These are phyloP conservation scores for Danaus plexippus DNA, from an alignment of 1,140 invertebrate species.

Conservation along the genomic window DNA sequence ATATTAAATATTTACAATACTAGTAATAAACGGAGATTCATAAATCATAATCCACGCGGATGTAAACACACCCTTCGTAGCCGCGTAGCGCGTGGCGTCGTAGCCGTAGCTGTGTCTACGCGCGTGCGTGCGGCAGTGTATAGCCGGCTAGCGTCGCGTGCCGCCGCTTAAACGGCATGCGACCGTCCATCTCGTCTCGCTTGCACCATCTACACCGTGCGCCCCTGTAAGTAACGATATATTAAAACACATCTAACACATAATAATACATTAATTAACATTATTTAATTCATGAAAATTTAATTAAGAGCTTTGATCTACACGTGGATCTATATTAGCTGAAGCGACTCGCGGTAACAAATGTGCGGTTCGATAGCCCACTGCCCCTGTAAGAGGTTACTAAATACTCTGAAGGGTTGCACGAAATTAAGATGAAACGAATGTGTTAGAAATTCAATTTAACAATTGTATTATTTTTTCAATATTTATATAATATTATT, in stretches of 20 bases:
- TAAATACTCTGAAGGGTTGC: constrained; percentile 58
- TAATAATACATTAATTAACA: neutral
- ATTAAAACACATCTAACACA: constrained; percentile 2
- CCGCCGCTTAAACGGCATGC: constrained; percentile 48
- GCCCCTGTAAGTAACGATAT: constrained; percentile 59
- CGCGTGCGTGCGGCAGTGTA: constrained; percentile 57
- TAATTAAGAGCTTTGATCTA: constrained; percentile 32
- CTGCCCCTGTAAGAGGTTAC: constrained; percentile 66
- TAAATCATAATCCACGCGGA: constrained; percentile 10
- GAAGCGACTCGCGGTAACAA: constrained; percentile 54
- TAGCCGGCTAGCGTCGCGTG: constrained; percentile 44
- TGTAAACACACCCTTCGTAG: constrained; percentile 39
- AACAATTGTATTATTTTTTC: too few species aligned
- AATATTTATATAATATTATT: too few species aligned
- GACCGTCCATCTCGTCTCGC: constrained; percentile 16
- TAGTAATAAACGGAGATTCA: constrained; percentile 1
- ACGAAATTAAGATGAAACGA: constrained; percentile 47
- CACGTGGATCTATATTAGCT: constrained; percentile 57
- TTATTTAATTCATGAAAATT: constrained; percentile 43
- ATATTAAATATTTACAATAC: neutral
- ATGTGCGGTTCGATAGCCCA: constrained; percentile 68
- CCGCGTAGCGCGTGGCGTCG: constrained; percentile 39
- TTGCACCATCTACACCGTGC: constrained; percentile 44
- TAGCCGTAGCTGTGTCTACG: constrained; percentile 25
- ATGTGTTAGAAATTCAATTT: constrained; percentile 15